Evolutionary conservation across 2,797 vertebrate species (phyloP), one percentile per base, ranked within the genome.

Genomic region (Pogoniulus pusillus): DNA sequence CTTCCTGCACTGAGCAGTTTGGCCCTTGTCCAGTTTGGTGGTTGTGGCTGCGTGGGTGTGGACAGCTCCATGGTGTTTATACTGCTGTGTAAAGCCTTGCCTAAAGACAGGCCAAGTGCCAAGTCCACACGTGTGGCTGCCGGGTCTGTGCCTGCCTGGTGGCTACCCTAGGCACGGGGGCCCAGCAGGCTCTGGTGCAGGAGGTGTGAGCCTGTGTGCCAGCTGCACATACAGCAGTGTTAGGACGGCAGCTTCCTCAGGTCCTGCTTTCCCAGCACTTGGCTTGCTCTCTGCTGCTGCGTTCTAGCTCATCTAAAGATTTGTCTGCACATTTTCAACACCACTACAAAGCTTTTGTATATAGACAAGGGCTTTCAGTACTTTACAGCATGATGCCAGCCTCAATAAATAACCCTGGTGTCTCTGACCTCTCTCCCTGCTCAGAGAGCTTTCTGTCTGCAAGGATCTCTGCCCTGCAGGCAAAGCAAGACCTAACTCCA

Each of bases 111-210:
- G 39, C 53, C 27, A 9, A 1, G 53, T 14, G 43, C 35, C 2
- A 1, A 13, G 1, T 1, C 0, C 11, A 1, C 3, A 0, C 0
- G 12, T 3, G 63, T 1, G 23, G 3, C 26, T 34, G 57, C 57
- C 15, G 9, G 5, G 9, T 20, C 35, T 9, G 2, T 34, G 68
- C 30, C 7, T 1, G 32, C 20, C 62, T 0, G 2, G 32, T 35
- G 5, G 9, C 0, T 0, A 2, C 13, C n/a, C 7, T 4, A 1
- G 37, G n/a, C 9, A 2, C 3, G 2, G 0, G 1, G 43, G 39
- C 29, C 34, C 24, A 4, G 3, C 17, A 8, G 57, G 73, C 49
- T 32, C 32, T 27, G 80, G 9, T 1, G 18, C 3, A 35, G 60
- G 49, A 37, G 47, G 23, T 2, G 1, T 5, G 7, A 27, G 70